These are phyloP conservation scores for Idaea biselata DNA, from an alignment of 2,888 invertebrate species.

Conservation along the genomic window DNA sequence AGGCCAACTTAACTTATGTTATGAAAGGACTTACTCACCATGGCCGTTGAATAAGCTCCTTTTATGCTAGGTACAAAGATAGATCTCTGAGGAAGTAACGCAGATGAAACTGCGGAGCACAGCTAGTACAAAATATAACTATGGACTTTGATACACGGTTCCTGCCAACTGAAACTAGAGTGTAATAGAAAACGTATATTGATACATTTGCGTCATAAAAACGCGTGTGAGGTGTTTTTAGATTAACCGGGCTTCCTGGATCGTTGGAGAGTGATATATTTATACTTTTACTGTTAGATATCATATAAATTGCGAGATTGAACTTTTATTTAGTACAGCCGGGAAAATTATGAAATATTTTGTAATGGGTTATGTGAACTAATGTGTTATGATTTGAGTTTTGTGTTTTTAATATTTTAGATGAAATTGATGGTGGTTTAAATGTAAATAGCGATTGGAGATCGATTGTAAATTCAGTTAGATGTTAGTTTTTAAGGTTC, in stretches of 20 bases:
- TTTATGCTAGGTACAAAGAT: too few species aligned
- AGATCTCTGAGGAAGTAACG: too few species aligned
- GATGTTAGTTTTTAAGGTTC: too few species aligned
- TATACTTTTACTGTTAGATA: neutral
- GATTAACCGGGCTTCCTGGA: neutral
- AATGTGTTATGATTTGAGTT: neutral
- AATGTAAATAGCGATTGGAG: neutral
- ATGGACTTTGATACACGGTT: neutral
- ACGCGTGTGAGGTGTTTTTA: neutral
- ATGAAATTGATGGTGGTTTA: neutral
- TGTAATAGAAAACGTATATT: neutral
- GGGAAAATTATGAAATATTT: neutral
- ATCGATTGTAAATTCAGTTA: too few species aligned
- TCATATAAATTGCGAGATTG: neutral
- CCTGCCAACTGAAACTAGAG: neutral
- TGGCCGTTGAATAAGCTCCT: too few species aligned
- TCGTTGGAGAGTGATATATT: neutral
- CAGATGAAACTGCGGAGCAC: too few species aligned
- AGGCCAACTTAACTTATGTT: too few species aligned
- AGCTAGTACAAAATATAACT: neutral
- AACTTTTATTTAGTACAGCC: neutral
- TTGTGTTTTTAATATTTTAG: neutral
- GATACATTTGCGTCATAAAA: neutral
- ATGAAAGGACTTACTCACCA: too few species aligned
- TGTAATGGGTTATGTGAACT: neutral